Conservation (phyloP, 1,140 invertebrate species). For the Calephelis virginiensis region DNA sequence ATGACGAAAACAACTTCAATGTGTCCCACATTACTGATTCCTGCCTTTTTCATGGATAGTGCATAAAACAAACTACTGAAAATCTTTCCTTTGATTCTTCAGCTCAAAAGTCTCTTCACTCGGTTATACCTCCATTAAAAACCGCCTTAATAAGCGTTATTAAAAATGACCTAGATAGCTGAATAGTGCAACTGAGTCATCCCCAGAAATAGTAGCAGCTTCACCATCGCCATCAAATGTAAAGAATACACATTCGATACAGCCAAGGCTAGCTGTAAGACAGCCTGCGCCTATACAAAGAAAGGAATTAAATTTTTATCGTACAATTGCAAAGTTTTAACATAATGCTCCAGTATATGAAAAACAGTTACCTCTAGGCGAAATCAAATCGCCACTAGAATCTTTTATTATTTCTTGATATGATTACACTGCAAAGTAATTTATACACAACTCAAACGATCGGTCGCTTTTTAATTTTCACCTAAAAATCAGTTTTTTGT, state of each 20-base stretch:
- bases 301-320: constrained; percentile 14
- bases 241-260: no score
- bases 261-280: no score
- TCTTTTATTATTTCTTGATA: constrained; percentile 26
- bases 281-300: constrained; percentile 23
- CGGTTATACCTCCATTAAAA: not conserved
- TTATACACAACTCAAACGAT: constrained; percentile 30
- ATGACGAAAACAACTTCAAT: constrained; percentile 22
- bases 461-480: no score
- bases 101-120: not conserved
- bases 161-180: constrained; percentile 28
- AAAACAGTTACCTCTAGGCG: constrained; percentile 31
- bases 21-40: constrained; percentile 9
- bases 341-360: constrained; percentile 33
- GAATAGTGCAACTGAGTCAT: constrained; percentile 28
- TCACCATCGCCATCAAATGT: constrained; percentile 18
- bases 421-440: constrained; percentile 29
- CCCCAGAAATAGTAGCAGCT: not conserved
- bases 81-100: constrained; percentile 31
- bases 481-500: no score
- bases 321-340: constrained; percentile 27
- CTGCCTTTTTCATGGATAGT: constrained; percentile 30
- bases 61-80: constrained; percentile 30
- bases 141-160: not conserved
- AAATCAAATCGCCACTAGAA: constrained; percentile 33